Conservation (phyloP, 1,140 invertebrate species). For the Leptonema lineaticorne region DNA sequence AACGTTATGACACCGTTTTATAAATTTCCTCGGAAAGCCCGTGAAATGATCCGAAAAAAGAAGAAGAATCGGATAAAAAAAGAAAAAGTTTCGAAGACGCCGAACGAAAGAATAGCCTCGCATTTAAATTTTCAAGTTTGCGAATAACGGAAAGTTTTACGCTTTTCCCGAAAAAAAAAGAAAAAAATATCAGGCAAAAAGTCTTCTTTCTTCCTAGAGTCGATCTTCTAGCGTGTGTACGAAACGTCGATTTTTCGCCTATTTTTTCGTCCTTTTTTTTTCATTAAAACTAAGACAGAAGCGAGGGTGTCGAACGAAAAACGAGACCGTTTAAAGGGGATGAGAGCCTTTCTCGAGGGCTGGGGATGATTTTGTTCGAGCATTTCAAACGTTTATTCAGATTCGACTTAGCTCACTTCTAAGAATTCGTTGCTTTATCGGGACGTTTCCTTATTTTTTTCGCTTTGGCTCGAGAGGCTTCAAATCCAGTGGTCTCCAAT, state of each 20-base stretch:
- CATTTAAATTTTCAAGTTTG: no score
- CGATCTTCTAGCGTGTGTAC: no score
- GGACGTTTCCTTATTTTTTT: conserved; percentile 9
- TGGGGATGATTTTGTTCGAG: background rate
- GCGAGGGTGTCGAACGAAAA: no score
- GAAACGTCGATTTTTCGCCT: background rate
- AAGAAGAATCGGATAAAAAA: no score
- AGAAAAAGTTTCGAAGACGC: no score
- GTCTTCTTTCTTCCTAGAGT: no score
- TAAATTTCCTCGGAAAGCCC: no score
- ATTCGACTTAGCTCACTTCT: conserved; percentile 19
- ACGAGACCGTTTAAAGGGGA: no score
- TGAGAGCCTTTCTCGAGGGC: background rate
- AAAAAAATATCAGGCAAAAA: no score
- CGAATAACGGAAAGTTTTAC: background rate
- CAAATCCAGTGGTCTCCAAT: conserved; percentile 28
- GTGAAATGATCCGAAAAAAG: no score
- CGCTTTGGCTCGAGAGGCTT: background rate
- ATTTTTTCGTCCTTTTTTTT: conserved; percentile 15
- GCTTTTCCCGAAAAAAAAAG: no score
- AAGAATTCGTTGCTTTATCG: conserved; percentile 7
- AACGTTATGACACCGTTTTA: no score
- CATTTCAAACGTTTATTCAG: conserved; percentile 31
- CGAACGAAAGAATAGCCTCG: background rate
- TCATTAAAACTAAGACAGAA: conserved; percentile 33